Conservation (phyloP, 2,113 vertebrate species). For the Anoura caudifer region DNA sequence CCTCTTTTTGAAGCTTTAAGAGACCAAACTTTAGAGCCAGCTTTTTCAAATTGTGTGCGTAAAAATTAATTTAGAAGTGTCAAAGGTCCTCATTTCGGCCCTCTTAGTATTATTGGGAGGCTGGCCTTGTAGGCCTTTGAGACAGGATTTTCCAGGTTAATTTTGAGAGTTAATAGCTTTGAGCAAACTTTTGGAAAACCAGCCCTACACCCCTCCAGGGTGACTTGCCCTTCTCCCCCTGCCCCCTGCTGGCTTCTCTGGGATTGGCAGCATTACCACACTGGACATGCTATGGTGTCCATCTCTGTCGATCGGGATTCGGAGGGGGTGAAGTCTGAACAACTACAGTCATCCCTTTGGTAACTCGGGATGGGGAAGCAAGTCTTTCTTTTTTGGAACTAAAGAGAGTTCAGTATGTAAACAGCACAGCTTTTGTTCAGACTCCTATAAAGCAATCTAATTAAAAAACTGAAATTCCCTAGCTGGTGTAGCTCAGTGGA, state of each 20-base stretch:
- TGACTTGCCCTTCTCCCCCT: neutral
- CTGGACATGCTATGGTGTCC: neutral
- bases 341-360: neutral
- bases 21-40: neutral
- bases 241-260: neutral
- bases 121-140: neutral
- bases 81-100: neutral
- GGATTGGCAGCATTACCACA: neutral
- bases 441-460: neutral
- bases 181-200: neutral
- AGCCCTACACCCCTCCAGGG: neutral
- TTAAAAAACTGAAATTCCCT: neutral
- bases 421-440: neutral
- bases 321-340: rapidly evolving
- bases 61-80: neutral
- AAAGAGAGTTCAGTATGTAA: neutral
- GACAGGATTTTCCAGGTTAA: neutral
- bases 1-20: neutral
- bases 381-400: neutral
- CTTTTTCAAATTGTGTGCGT: neutral
- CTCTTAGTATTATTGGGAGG: neutral
- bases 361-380: neutral
- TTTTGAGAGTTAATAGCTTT: neutral
- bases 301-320: neutral
- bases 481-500: too few relatives aligned